Evolutionary conservation across 2,888 invertebrate species (phyloP).

Genomic region (Rotaria socialis): DNA sequence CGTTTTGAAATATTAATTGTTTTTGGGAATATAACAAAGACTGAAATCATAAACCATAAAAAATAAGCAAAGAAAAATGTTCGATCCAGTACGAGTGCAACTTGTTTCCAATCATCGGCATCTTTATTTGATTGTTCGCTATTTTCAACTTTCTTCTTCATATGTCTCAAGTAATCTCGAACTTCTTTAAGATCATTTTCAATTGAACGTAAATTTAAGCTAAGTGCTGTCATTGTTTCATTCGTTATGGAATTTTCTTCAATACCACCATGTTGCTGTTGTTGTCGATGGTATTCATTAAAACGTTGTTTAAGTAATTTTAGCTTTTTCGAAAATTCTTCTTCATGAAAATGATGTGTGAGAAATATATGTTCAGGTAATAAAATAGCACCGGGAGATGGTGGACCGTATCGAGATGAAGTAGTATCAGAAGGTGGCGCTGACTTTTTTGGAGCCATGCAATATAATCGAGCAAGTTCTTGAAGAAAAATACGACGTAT

Average conservation of each 20-base stretch:
- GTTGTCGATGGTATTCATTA: constrained; percentile 29
- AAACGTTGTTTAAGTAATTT: constrained; percentile 36
- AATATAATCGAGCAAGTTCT: constrained; percentile 41
- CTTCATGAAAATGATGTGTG: constrained; percentile 20
- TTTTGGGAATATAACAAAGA: constrained; percentile 43
- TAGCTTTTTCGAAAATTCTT: constrained; percentile 26
- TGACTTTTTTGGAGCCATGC: constrained; percentile 37
- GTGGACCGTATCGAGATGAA: neutral
- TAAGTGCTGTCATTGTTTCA: constrained; percentile 4
- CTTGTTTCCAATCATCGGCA: constrained; percentile 45
- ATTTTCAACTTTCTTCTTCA: constrained; percentile 45
- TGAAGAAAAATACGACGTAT: constrained; percentile 41
- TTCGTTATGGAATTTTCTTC: neutral
- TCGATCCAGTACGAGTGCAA: constrained; percentile 45
- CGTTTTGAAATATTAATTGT: neutral
- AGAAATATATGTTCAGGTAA: constrained; percentile 27
- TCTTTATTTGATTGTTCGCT: constrained; percentile 38
- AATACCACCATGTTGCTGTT: neutral
- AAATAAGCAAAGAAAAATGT: constrained; percentile 45
- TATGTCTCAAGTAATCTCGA: constrained; percentile 45
- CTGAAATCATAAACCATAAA: constrained; percentile 43
- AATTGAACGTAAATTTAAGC: constrained; percentile 24
- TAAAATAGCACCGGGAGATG: constrained; percentile 1
- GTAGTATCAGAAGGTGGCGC: neutral
- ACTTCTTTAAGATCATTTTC: constrained; percentile 47